Evolutionary conservation across 2,888 invertebrate genomes (phyloP), one percentile per base, ranked within the genome.

Genomic region (Chloroclystis v-ata): DNA sequence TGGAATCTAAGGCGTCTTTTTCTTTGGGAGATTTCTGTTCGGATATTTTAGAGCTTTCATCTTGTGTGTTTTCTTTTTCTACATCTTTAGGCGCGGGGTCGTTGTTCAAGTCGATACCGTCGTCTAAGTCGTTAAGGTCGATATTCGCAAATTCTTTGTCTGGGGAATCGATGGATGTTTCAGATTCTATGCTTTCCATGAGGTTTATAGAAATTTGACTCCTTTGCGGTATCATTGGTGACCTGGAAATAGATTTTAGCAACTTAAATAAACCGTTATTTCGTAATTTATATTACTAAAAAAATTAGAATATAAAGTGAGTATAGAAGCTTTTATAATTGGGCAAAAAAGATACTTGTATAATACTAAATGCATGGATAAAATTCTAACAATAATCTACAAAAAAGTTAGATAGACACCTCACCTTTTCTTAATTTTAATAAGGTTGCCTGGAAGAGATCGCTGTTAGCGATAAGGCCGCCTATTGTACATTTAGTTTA

Each of bases 161-260:
- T 0, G 87, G 87, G 0, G 89, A 89, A 58, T 87, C 88, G 38
- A 86, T 81, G 0, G 89, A 89, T 0, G 88, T 83, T 68, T 89
- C 89, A 0, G 88, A 89, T 67, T 89, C 89, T 37, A 88, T 87
- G 45, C 87, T 88, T 52, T 89, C 89, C 88, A 89, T 89, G 7
- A 89, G 68, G 43, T 89, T 89, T 25, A 89, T 89, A 7, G 89
- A 89, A 54, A 89, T 83, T 75, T 89, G 88, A 56, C 73, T 87
- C 56, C 83, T 85, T 55, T 75, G 76, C 20, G 81, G 78, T 68
- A 81, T 71, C 89, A 90, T 74, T 70, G 90, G 79, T 67, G 90
- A 78, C 74, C 91, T 69, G 82, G 63, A 61, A 63, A 12, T 12
- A 13, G 14, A 12, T 20, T 20, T n/a, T n/a, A n/a, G n/a, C n/a